A percentile compares a stretch with the other conserved stretches of the same genome.
Conservation (phyloP, 2,797 vertebrate genomes). For the Triplophysa bombifrons region DNA sequence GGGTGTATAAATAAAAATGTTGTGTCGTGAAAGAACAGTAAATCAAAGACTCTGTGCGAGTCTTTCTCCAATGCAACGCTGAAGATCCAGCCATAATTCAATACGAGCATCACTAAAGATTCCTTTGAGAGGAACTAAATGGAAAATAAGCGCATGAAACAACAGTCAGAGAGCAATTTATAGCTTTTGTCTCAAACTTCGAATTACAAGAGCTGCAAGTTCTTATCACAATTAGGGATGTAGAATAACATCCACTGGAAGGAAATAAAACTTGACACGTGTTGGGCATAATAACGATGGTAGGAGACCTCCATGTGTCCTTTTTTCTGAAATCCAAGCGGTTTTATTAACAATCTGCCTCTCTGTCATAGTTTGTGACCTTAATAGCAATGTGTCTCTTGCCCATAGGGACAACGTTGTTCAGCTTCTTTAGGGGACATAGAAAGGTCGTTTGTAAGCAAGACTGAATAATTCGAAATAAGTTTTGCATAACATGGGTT, state of each 20-base stretch:
- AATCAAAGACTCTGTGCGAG: not conserved
- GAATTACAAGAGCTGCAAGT: not conserved
- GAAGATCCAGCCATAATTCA: conserved; percentile 39
- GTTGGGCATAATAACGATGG: conserved; percentile 30
- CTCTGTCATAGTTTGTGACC: conserved; percentile 5
- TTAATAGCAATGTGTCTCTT: conserved; percentile 2
- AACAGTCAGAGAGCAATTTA: conserved; percentile 35
- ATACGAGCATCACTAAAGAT: conserved; percentile 35
- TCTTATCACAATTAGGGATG: conserved; percentile 15
- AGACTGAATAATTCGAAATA: conserved; percentile 24
- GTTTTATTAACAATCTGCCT: not conserved
- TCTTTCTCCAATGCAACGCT: conserved; percentile 2
- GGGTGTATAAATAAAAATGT: conserved; percentile 23
- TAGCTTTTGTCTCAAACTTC: conserved; percentile 32
- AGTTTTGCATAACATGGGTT: not conserved
- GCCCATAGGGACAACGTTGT: conserved; percentile 7
- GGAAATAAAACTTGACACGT: not conserved
- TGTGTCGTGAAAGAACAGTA: not conserved
- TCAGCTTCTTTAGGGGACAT: not conserved
- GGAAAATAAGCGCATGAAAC: conserved; percentile 43
- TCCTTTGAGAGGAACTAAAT: conserved; percentile 33
- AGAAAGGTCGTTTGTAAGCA: conserved; percentile 22
- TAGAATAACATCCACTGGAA: conserved; percentile 2
- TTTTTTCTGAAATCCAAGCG: conserved; percentile 17
- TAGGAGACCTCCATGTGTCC: conserved; percentile 13